phyloP scores from a whole-genome alignment of 1,140 invertebrate genomes.

The Ptiloglossa arizonensis region DNA sequence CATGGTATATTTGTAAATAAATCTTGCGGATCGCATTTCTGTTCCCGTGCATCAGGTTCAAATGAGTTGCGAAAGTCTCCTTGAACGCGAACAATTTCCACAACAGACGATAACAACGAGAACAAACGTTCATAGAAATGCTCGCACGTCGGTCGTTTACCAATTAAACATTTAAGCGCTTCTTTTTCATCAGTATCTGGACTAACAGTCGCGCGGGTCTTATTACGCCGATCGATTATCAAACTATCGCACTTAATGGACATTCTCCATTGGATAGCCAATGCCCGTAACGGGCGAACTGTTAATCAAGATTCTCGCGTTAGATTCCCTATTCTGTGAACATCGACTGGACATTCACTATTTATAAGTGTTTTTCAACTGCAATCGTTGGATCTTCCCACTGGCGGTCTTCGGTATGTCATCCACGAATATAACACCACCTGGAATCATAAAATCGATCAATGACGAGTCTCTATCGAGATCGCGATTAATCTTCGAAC shows the following conservation, averaged over 20 bases:
- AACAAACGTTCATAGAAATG: neutral
- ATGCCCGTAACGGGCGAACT: constrained; percentile 2
- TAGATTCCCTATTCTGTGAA: neutral
- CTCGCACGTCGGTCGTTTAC: neutral
- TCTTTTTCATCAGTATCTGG: too few relatives aligned
- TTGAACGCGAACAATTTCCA: neutral
- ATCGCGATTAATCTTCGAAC: neutral
- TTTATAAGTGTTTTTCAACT: constrained; percentile 76
- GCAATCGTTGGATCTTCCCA: constrained; percentile 85
- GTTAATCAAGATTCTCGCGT: neutral
- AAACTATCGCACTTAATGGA: neutral
- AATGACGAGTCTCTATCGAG: neutral
- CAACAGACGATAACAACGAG: neutral
- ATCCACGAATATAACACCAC: constrained; percentile 82
- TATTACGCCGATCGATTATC: neutral
- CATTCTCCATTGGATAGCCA: too few relatives aligned
- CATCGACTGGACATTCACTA: neutral
- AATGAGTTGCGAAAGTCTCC: neutral
- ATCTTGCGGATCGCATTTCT: neutral
- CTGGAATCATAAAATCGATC: constrained; percentile 60
- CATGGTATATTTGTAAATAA: neutral
- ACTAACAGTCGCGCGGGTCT: neutral
- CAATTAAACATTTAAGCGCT: neutral
- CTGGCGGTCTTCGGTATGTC: constrained; percentile 85
- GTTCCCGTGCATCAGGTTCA: neutral